Conservation (phyloP, 2,797 vertebrate species). For the Champsocephalus gunnari region DNA sequence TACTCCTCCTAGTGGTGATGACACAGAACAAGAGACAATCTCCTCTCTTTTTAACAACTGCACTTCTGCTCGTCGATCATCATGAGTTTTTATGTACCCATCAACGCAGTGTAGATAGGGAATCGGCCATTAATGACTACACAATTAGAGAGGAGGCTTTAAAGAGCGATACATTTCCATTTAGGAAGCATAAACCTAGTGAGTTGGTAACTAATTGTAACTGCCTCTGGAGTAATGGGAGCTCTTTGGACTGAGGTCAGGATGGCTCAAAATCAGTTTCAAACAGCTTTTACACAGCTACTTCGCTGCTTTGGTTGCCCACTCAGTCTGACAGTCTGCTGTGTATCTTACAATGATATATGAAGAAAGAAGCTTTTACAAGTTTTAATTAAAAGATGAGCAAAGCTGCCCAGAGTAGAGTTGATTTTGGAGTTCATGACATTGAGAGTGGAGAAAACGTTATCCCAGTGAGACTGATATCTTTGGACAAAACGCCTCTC, state of each 20-base stretch:
- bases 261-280: slow-evolving; percentile 94
- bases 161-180: slow-evolving; percentile 80
- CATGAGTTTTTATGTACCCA: slow-evolving; percentile 75
- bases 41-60: slow-evolving; percentile 46
- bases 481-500: slow-evolving; percentile 72
- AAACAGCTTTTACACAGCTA: slow-evolving; percentile 91
- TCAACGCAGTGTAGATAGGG: slow-evolving; percentile 75
- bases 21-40: slow-evolving; percentile 8
- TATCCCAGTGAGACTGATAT: slow-evolving; percentile 70
- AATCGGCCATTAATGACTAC: slow-evolving; percentile 77
- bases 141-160: slow-evolving; percentile 79
- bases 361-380: slow-evolving; percentile 48
- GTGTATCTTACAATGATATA: slow-evolving; percentile 57
- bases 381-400: slow-evolving; percentile 67
- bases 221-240: slow-evolving; percentile 66
- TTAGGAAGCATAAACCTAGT: slow-evolving; percentile 79
- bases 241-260: slow-evolving; percentile 85
- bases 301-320: slow-evolving; percentile 60
- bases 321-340: slow-evolving; percentile 51
- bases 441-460: slow-evolving; percentile 47
- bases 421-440: slow-evolving; percentile 61
- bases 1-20: slow-evolving; percentile 76
- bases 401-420: slow-evolving; percentile 39
- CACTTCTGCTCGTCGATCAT: slow-evolving; percentile 67
- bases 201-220: slow-evolving; percentile 79